These are phyloP conservation scores for Drosophila nigromelanica DNA, from an alignment of 1,140 invertebrate genomes.

Conservation along the genomic window DNA sequence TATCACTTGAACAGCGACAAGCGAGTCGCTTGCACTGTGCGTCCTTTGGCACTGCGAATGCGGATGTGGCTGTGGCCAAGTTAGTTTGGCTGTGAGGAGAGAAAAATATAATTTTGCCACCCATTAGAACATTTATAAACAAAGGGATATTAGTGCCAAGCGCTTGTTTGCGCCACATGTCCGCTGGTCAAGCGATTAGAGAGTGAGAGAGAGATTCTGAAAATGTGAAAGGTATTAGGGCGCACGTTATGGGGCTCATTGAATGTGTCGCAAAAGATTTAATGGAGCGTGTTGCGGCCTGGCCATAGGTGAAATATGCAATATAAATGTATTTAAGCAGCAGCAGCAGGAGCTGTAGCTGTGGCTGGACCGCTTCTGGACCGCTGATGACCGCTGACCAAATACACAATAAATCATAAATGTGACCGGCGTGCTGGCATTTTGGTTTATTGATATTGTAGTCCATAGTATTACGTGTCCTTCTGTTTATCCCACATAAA, in stretches of 20 bases:
- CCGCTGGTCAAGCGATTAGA: slow-evolving; percentile 37
- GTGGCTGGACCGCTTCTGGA: background rate
- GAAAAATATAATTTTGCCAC: slow-evolving; percentile 67
- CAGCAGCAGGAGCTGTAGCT: slow-evolving; percentile 3
- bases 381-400: slow-evolving; percentile 47
- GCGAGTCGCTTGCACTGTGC: slow-evolving; percentile 49
- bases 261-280: slow-evolving; percentile 81
- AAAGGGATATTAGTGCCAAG: slow-evolving; percentile 75
- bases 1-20: slow-evolving; percentile 76
- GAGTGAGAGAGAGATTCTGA: slow-evolving; percentile 6
- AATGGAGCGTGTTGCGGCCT: slow-evolving; percentile 70
- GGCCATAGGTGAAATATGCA: slow-evolving; percentile 66
- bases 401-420: slow-evolving; percentile 71
- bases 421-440: slow-evolving; percentile 47
- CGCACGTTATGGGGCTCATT: slow-evolving; percentile 78
- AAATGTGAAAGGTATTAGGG: slow-evolving; percentile 61
- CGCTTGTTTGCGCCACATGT: slow-evolving; percentile 47
- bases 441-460: slow-evolving; percentile 74
- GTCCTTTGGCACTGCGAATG: slow-evolving; percentile 27
- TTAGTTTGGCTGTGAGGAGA: slow-evolving; percentile 10
- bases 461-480: slow-evolving; percentile 57
- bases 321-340: slow-evolving; percentile 51
- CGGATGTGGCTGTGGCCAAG: slow-evolving; percentile 30
- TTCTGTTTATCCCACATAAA: slow-evolving; percentile 59
- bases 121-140: slow-evolving; percentile 83